These are phyloP conservation scores for Rhodophaea formosa DNA, from an alignment of 2,888 invertebrate species.

Conservation along the genomic window DNA sequence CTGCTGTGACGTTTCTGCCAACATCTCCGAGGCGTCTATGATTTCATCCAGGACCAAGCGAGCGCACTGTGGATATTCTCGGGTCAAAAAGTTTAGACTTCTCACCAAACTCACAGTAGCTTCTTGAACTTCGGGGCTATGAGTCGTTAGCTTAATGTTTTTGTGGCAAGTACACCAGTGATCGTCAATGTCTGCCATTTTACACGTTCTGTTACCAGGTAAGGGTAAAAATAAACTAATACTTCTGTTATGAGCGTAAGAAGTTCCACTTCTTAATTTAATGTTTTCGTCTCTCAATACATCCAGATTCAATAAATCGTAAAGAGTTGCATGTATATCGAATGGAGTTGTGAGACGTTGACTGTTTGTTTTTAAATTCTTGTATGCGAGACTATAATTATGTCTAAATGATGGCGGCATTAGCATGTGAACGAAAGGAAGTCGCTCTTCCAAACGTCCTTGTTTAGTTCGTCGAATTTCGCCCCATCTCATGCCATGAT, in stretches of 20 bases:
- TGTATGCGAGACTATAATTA: constrained; percentile 81
- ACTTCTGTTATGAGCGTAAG: constrained; percentile 76
- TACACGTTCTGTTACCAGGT: constrained; percentile 87
- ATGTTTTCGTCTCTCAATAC: constrained; percentile 64
- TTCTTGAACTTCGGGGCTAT: constrained; percentile 76
- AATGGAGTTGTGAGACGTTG: constrained; percentile 89
- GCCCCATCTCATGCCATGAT: constrained; percentile 95
- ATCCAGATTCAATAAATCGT: constrained; percentile 83
- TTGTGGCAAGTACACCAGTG: constrained; percentile 95
- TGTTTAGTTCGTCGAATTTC: constrained; percentile 91
- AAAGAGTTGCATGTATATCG: constrained; percentile 90
- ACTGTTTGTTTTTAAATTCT: constrained; percentile 84
- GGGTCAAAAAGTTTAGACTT: constrained; percentile 84
- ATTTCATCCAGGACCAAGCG: constrained; percentile 82
- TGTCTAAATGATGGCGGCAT: constrained; percentile 87
- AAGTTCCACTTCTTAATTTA: constrained; percentile 47
- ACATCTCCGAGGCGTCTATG: constrained; percentile 84
- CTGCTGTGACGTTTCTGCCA: constrained; percentile 56
- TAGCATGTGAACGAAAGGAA: constrained; percentile 89
- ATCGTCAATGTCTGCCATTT: constrained; percentile 87
- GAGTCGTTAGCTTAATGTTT: constrained; percentile 77
- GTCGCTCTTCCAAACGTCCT: constrained; percentile 92
- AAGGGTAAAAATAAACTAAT: constrained; percentile 90
- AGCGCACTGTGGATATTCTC: constrained; percentile 84
- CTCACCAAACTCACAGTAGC: constrained; percentile 83